Evolutionary conservation across 2,113 vertebrate species (phyloP).

Genomic region (Lutjanus erythropterus): DNA sequence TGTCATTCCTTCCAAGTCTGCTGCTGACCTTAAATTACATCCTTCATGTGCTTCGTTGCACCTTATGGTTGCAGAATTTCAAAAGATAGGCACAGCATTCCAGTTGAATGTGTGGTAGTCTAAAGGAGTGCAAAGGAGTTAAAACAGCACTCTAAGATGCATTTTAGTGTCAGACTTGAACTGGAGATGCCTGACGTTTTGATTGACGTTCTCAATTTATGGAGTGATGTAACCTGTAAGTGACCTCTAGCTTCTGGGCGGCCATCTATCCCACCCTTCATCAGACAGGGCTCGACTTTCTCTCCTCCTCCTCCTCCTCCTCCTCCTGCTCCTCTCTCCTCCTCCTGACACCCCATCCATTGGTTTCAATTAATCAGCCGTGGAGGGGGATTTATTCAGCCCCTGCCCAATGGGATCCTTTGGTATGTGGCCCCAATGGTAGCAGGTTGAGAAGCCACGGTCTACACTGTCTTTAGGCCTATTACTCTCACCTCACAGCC

Average conservation of each 20-base stretch:
- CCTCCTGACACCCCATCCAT: conserved; percentile 70
- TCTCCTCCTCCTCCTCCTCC: conserved; percentile 42
- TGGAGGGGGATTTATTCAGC: conserved; percentile 78
- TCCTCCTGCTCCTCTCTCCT: conserved; percentile 56
- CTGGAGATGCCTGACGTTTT: background rate
- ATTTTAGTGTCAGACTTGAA: conserved; percentile 24
- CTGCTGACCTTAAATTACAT: background rate
- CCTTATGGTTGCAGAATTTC: background rate
- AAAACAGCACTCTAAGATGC: background rate
- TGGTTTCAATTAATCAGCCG: conserved; percentile 81
- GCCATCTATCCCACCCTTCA: conserved; percentile 56
- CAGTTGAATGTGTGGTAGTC: background rate
- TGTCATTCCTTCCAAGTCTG: background rate
- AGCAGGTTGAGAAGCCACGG: conserved; percentile 82
- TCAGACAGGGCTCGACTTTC: conserved; percentile 53
- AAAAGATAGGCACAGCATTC: background rate
- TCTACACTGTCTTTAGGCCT: conserved; percentile 76
- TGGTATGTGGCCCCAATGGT: conserved; percentile 78
- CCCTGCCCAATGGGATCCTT: conserved; percentile 73
- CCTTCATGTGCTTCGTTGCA: background rate
- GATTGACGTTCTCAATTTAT: conserved; percentile 23
- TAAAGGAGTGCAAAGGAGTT: background rate
- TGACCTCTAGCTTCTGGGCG: conserved; percentile 61
- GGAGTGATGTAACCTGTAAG: conserved; percentile 51
- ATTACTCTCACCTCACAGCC: conserved; percentile 86